A percentile compares a stretch with the other conserved stretches of the same genome.
Conservation (phyloP, 2,113 vertebrate species). For the Panthera tigris region DNA sequence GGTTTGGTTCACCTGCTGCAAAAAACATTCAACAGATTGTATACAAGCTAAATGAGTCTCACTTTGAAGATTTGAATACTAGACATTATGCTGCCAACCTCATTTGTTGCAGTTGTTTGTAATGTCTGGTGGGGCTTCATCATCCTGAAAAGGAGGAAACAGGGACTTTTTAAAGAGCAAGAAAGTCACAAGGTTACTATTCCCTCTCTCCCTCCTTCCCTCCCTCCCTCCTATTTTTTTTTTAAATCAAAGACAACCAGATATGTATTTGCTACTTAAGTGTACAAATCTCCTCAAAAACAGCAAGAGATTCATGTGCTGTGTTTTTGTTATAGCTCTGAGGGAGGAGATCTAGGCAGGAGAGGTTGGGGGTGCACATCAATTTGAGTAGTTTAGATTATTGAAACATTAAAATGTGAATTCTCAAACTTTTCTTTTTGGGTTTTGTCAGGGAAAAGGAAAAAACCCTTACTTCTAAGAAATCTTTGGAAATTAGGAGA, state of each 20-base stretch:
- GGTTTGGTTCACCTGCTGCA: constrained; percentile 86
- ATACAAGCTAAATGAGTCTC: constrained; percentile 82
- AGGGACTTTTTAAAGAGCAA: constrained; percentile 80
- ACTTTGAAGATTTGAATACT: constrained; percentile 86
- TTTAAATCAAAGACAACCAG: constrained; percentile 81
- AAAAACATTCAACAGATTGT: constrained; percentile 86
- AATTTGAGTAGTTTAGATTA: constrained; percentile 87
- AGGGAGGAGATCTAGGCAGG: constrained; percentile 18
- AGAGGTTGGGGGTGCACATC: neutral
- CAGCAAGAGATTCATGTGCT: constrained; percentile 69
- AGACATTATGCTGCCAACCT: constrained; percentile 83
- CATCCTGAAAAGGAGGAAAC: constrained; percentile 78
- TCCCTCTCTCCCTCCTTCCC: constrained; percentile 2
- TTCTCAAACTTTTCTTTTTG: constrained; percentile 82
- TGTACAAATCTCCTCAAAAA: constrained; percentile 73
- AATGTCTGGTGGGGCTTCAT: constrained; percentile 84
- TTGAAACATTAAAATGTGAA: constrained; percentile 87
- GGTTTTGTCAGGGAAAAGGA: constrained; percentile 73
- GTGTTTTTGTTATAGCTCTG: constrained; percentile 80
- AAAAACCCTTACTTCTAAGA: constrained; percentile 77
- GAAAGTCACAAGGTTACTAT: constrained; percentile 70
- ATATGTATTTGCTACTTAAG: constrained; percentile 77
- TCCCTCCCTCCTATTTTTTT: constrained; percentile 14
- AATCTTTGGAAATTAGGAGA: constrained; percentile 75
- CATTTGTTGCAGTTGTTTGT: constrained; percentile 81